Conservation (phyloP, 1,140 invertebrate species). For the Muscidifurax raptorellus region DNA sequence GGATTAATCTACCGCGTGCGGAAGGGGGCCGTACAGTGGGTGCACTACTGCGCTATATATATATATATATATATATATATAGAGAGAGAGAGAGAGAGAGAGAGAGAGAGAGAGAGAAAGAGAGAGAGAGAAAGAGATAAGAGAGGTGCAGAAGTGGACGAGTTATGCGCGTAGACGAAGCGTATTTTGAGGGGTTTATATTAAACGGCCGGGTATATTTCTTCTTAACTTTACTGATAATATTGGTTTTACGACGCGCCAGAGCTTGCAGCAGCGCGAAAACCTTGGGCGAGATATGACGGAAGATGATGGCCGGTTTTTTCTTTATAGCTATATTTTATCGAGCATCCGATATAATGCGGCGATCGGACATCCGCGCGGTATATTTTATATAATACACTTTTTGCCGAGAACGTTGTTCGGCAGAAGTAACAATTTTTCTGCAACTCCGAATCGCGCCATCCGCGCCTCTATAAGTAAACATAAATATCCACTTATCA, state of each 20-base stretch:
- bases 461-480: too few species aligned
- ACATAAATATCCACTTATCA: too few species aligned
- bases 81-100: too few species aligned
- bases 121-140: not conserved
- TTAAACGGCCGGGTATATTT: not conserved
- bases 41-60: not conserved
- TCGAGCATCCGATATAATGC: too few species aligned
- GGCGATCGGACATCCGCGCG: too few species aligned
- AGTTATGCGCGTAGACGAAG: not conserved
- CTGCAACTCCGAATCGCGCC: too few species aligned
- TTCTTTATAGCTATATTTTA: not conserved
- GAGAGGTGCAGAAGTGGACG: not conserved
- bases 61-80: too few species aligned
- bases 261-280: too few species aligned
- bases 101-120: too few species aligned
- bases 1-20: not conserved
- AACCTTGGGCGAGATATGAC: not conserved
- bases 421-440: too few species aligned
- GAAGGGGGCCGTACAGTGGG: not conserved
- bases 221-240: not conserved
- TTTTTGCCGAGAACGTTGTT: too few species aligned
- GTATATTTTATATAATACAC: too few species aligned
- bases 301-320: not conserved
- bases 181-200: constrained; percentile 20
- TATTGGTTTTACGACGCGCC: not conserved